Percentiles rank a stretch among this genome's conserved stretches.
phyloP scores from a whole-genome alignment of 2,888 invertebrate species.

The Pammene aurita region DNA sequence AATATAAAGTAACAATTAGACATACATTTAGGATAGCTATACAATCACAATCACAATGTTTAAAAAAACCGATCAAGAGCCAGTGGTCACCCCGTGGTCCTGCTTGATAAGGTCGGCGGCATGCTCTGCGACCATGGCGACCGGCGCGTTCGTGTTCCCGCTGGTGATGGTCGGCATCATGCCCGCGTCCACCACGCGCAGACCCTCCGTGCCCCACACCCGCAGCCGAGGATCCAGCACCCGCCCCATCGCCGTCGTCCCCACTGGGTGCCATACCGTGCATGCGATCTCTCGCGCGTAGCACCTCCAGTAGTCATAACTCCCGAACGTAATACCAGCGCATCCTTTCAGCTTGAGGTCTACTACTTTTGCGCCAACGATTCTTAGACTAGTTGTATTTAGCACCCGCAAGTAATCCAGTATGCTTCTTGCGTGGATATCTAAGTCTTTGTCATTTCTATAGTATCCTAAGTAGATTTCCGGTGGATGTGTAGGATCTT shows the following conservation, averaged over 20 bases:
- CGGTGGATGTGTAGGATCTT: slow-evolving; percentile 22
- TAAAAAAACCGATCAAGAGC: background rate
- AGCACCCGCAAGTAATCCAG: slow-evolving; percentile 25
- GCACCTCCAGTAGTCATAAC: slow-evolving; percentile 82
- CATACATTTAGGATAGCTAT: no score
- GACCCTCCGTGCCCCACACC: slow-evolving; percentile 47
- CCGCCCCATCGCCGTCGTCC: slow-evolving; percentile 50
- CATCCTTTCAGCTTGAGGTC: slow-evolving; percentile 60
- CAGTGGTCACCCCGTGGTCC: slow-evolving; percentile 18
- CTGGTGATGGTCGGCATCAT: slow-evolving; percentile 50
- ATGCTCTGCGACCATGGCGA: slow-evolving; percentile 53
- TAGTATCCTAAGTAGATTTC: slow-evolving; percentile 34
- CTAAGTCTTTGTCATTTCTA: slow-evolving; percentile 23
- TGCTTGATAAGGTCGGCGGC: slow-evolving; percentile 46
- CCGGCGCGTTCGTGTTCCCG: slow-evolving; percentile 51
- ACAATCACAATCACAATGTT: no score
- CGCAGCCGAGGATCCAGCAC: slow-evolving; percentile 49
- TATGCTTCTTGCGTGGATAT: slow-evolving; percentile 18
- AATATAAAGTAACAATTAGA: no score
- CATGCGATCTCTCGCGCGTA: slow-evolving; percentile 77
- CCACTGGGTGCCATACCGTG: slow-evolving; percentile 82
- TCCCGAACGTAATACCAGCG: slow-evolving; percentile 60
- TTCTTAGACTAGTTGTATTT: slow-evolving; percentile 22
- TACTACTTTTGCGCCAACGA: slow-evolving; percentile 46
- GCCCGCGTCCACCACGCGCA: slow-evolving; percentile 53